Conservation (phyloP, 2,888 invertebrate species). For the Maniola hyperantus region DNA sequence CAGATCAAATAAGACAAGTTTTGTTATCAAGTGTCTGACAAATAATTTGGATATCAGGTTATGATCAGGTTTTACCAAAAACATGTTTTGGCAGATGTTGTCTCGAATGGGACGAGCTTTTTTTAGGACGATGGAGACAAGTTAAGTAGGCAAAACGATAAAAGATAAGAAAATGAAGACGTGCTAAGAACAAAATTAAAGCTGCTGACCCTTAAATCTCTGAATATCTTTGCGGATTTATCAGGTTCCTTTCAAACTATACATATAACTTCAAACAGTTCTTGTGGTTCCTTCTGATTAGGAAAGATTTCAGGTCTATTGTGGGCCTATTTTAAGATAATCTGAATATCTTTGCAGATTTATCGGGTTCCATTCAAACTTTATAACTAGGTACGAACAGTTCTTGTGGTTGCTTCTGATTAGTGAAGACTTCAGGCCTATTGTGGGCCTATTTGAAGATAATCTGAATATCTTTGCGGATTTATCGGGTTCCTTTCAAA, state of each 20-base stretch:
- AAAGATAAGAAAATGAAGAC: slow-evolving; percentile 24
- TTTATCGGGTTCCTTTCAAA: too few species aligned
- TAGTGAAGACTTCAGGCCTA: too few species aligned
- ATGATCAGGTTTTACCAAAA: slow-evolving; percentile 38
- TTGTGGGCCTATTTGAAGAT: too few species aligned
- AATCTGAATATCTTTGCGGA: too few species aligned
- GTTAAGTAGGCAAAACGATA: slow-evolving; percentile 22
- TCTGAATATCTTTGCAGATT: too few species aligned
- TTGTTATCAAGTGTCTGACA: slow-evolving; percentile 4
- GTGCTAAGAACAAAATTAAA: slow-evolving; percentile 5
- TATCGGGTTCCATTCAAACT: too few species aligned
- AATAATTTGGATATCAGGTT: slow-evolving; percentile 40
- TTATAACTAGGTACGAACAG: too few species aligned
- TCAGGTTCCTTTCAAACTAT: not conserved
- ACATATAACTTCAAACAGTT: not conserved
- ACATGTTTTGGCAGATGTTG: slow-evolving; percentile 38
- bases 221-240: slow-evolving; percentile 8
- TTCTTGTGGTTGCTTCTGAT: too few species aligned
- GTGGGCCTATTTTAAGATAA: too few species aligned
- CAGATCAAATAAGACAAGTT: slow-evolving; percentile 28
- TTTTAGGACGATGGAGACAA: slow-evolving; percentile 24
- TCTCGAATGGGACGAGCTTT: slow-evolving; percentile 29
- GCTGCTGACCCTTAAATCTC: slow-evolving; percentile 11
- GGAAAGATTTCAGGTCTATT: not conserved
- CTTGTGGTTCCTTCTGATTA: not conserved